Evolutionary conservation across 2,888 invertebrate species (phyloP).

Genomic region (Drosophila neotestacea): DNA sequence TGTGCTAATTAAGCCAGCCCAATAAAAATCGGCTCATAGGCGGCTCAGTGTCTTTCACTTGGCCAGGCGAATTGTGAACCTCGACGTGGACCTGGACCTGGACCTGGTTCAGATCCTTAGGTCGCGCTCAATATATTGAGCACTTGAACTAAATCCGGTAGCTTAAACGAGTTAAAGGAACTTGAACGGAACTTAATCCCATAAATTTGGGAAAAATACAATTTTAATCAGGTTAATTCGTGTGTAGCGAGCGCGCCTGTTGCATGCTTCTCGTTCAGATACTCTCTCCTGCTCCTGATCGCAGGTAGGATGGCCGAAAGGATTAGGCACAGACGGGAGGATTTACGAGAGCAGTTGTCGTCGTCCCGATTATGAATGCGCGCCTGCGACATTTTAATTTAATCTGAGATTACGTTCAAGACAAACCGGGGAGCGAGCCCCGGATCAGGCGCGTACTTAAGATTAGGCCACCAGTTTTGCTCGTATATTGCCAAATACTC

Average conservation of each 20-base stretch:
- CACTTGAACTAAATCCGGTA: slow-evolving; percentile 82
- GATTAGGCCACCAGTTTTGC: slow-evolving; percentile 66
- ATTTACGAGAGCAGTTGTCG: slow-evolving; percentile 48
- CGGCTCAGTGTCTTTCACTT: slow-evolving; percentile 26
- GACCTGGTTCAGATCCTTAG: slow-evolving; percentile 6
- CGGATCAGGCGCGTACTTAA: slow-evolving; percentile 62
- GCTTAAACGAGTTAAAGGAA: slow-evolving; percentile 83
- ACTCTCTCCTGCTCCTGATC: not conserved
- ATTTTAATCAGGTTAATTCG: slow-evolving; percentile 82
- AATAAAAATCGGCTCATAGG: slow-evolving; percentile 74
- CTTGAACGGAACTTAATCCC: slow-evolving; percentile 82
- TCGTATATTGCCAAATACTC: slow-evolving; percentile 76
- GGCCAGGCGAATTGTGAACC: not conserved
- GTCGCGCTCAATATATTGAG: slow-evolving; percentile 26
- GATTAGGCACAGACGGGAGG: slow-evolving; percentile 54
- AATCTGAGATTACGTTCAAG: slow-evolving; percentile 72
- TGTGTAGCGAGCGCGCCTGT: slow-evolving; percentile 60
- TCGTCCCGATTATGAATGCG: slow-evolving; percentile 69
- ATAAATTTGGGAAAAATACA: slow-evolving; percentile 81
- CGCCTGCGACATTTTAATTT: slow-evolving; percentile 82
- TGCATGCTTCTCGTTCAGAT: slow-evolving; percentile 27
- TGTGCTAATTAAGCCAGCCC: slow-evolving; percentile 82
- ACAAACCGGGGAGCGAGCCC: slow-evolving; percentile 55
- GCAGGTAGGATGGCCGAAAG: slow-evolving; percentile 54
- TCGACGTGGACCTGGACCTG: not conserved